Evolutionary conservation across 2,797 vertebrate species (phyloP).

Genomic region (Sebastolobus alascanus): DNA sequence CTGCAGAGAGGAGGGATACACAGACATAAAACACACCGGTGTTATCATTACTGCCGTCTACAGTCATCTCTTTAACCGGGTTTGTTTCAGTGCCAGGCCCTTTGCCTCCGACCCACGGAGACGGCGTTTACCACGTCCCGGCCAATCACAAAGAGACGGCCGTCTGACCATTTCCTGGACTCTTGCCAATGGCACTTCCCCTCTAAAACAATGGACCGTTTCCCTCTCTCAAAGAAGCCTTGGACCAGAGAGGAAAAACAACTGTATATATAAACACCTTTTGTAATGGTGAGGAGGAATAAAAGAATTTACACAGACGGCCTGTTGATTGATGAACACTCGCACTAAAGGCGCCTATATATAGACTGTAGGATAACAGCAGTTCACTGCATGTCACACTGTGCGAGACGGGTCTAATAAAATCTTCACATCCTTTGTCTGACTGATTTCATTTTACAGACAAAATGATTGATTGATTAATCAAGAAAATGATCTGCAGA

Average conservation of each 20-base stretch:
- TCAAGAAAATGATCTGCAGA: not conserved
- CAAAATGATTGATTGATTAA: not conserved
- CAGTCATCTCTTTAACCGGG: slow-evolving; percentile 31
- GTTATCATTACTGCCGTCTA: slow-evolving; percentile 38
- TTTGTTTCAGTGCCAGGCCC: slow-evolving; percentile 42
- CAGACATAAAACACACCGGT: slow-evolving; percentile 19
- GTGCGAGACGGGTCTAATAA: not conserved
- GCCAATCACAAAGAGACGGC: slow-evolving; percentile 59
- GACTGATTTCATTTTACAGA: not conserved
- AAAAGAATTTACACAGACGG: slow-evolving; percentile 10
- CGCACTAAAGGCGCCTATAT: not conserved
- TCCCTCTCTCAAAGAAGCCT: slow-evolving; percentile 78
- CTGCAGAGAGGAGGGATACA: not conserved
- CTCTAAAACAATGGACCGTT: slow-evolving; percentile 81
- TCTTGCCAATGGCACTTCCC: slow-evolving; percentile 70
- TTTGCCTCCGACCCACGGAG: slow-evolving; percentile 51
- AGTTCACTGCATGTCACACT: not conserved
- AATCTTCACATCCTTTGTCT: not conserved
- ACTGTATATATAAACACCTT: slow-evolving; percentile 58
- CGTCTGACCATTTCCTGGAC: slow-evolving; percentile 70
- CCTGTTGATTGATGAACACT: slow-evolving; percentile 20
- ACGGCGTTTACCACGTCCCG: slow-evolving; percentile 45
- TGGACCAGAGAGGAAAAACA: slow-evolving; percentile 62
- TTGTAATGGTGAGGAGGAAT: slow-evolving; percentile 14
- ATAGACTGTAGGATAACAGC: not conserved